Evolutionary conservation across 2,888 invertebrate species (phyloP).

Genomic region (Cephus nigrinus): DNA sequence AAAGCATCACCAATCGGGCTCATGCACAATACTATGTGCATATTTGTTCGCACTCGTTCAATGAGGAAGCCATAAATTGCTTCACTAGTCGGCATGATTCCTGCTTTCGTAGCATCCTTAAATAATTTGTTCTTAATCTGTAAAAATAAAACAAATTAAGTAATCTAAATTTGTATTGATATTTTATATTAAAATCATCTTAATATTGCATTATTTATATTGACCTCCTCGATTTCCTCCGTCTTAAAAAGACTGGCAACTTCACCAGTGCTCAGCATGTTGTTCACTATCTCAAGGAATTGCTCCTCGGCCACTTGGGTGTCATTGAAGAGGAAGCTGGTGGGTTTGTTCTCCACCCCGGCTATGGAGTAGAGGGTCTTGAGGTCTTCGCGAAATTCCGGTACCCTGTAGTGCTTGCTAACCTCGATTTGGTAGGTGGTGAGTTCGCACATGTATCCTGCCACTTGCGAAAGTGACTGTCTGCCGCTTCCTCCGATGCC

Average conservation of each 20-base stretch:
- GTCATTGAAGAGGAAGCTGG: conserved; percentile 87
- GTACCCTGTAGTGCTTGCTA: conserved; percentile 79
- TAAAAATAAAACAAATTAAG: conserved; percentile 11
- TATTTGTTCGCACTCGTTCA: conserved; percentile 78
- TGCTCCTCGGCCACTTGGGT: conserved; percentile 86
- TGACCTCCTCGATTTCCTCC: conserved; percentile 90
- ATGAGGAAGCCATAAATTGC: conserved; percentile 81
- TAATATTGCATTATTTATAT: conserved; percentile 28
- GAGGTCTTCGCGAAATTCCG: conserved; percentile 85
- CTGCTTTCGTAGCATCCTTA: conserved; percentile 70
- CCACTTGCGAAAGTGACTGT: conserved; percentile 81
- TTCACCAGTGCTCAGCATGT: conserved; percentile 88
- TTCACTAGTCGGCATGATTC: conserved; percentile 74
- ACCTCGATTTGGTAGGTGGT: conserved; percentile 83
- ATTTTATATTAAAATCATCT: background rate
- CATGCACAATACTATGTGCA: conserved; percentile 88
- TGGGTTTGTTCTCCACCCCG: conserved; percentile 81
- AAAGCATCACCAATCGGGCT: conserved; percentile 90
- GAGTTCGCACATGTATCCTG: conserved; percentile 84
- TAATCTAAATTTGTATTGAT: background rate
- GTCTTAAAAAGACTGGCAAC: conserved; percentile 87
- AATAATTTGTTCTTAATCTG: conserved; percentile 74
- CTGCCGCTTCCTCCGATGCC: conserved; percentile 90
- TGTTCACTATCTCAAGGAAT: conserved; percentile 90
- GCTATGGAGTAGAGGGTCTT: conserved; percentile 78